Base-by-base conservation (phyloP, 2,113 vertebrate genomes). In the Malurus elegans region DNA sequence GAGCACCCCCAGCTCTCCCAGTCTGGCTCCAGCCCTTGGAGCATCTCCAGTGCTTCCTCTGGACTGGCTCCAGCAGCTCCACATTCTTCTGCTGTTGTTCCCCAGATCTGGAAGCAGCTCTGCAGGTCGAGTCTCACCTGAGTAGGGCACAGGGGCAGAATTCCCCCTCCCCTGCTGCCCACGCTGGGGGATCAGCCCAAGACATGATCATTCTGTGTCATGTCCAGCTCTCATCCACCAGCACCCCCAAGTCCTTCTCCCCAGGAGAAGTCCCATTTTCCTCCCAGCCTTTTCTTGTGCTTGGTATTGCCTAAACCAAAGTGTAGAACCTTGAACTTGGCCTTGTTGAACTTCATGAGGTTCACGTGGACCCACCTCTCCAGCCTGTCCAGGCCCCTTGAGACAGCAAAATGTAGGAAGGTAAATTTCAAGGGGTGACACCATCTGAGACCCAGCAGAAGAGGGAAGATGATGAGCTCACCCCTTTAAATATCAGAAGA, bases 81-180 rank as follows among this genome's bases (percentile, higher is more conserved):
- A 62, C 0, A 0, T 54, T 34, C 45, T 53, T 5, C 18, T 79
- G 24, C 2, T 50, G 17, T 26, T 79, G 57, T 20, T 10, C 0
- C 28, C 14, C 42, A 50, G 42, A 0, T 2, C 18, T 72, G 34
- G 31, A 11, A 29, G 20, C n/a, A 65, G 75, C 26, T 42, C 50
- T 72, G 34, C 66, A 79, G 67, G 50, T 26, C 50, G 26, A 31
- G 31, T 65, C 18, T 80, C 75, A 36, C 44, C 31, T 11, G 60
- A 51, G 36, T 0, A 1, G 31, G 7, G 5, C 36, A 42, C 12
- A 71, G 31, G 36, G 62, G 15, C 26, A 58, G 44, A 66, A 66
- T 65, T 5, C 3, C 9, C 10, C 34, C 26, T 72, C 5, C 14
- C 3, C 36, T 58, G 18, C 67, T 73, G 26, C 36, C 17, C 42